Base-by-base conservation (phyloP, 2,797 vertebrate genomes). In the Hydrolagus colliei region DNA sequence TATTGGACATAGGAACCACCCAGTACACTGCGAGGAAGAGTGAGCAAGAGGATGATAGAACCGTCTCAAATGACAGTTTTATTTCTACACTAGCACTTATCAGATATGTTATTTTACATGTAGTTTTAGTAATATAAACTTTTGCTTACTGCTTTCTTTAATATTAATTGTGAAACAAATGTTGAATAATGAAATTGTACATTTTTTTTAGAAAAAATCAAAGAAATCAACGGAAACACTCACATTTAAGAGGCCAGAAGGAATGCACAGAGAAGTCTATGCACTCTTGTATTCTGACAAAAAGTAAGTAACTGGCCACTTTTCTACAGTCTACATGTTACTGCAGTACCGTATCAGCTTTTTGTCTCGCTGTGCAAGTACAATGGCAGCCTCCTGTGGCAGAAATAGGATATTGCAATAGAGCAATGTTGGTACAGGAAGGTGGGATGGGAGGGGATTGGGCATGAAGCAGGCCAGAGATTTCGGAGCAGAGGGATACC, bases 221-320 rank as follows among this genome's bases (percentile, higher is more conserved):
- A 99, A 99, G 94, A 99, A 99, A 87, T 91, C 96, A 14, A 95
- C 97, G 0, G 98, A 99, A 92, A 97, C 97, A 0, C 86, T 99
- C 90, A 99, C 98, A 0, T 99, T 99, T 91, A 99, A 99, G 91
- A 96, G 98, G 87, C 98, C 98, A 0, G 98, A 99, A 90, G 98
- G 98, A 87, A 99, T 99, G 98, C 98, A 99, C 92, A 92, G 98
- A 89, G 98, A 99, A 88, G 98, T 99, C 89, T 99, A 99, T 85
- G 98, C 98, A 0, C 93, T 99, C 86, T 95, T 99, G 12, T 99
- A 99, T 90, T 99, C 98, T 71, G 95, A 95, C 90, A 95, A 95
- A 90, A 95, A 95, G 95, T 94, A 94, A 92, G 93, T 68, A 65
- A 68, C 20, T 71, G 32, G 27, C n/a, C 65, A 71, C 79, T 18